Conservation (phyloP, 2,888 invertebrate species). For the Philhelius pedissequus region DNA sequence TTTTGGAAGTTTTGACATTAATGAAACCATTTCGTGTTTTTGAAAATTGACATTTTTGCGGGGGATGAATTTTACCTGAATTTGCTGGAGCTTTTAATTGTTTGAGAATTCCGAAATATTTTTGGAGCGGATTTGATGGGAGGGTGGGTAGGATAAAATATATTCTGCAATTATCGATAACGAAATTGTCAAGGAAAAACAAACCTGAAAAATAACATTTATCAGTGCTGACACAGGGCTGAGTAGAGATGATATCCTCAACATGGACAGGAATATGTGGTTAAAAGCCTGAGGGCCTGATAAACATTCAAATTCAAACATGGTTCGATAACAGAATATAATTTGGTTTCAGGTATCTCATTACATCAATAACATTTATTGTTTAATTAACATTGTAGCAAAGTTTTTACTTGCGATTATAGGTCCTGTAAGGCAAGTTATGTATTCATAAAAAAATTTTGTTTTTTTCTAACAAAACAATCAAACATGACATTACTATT, state of each 20-base stretch:
- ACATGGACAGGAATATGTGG: neutral
- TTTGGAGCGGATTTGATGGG: neutral
- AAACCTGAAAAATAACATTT: neutral
- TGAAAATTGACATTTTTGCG: neutral
- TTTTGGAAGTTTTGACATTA: conserved; percentile 16
- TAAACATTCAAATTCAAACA: neutral
- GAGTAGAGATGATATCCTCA: neutral
- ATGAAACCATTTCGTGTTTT: conserved; percentile 35
- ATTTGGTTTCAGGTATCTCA: too few species aligned
- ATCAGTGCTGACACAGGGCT: neutral
- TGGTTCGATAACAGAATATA: neutral
- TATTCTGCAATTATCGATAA: neutral
- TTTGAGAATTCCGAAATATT: neutral
- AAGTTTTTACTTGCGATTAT: too few species aligned
- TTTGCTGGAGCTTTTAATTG: neutral
- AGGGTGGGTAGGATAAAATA: neutral
- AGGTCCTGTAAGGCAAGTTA: too few species aligned
- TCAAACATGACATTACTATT: too few species aligned
- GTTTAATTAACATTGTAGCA: too few species aligned
- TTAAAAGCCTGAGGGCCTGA: neutral
- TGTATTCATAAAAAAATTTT: too few species aligned
- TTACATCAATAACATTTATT: too few species aligned
- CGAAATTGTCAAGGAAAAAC: neutral
- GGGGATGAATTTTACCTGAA: neutral
- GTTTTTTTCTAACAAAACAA: too few species aligned